Percentiles rank a stretch among this genome's conserved stretches.
Conservation (phyloP, 2,797 vertebrate species). For the Geotrypetes seraphini region DNA sequence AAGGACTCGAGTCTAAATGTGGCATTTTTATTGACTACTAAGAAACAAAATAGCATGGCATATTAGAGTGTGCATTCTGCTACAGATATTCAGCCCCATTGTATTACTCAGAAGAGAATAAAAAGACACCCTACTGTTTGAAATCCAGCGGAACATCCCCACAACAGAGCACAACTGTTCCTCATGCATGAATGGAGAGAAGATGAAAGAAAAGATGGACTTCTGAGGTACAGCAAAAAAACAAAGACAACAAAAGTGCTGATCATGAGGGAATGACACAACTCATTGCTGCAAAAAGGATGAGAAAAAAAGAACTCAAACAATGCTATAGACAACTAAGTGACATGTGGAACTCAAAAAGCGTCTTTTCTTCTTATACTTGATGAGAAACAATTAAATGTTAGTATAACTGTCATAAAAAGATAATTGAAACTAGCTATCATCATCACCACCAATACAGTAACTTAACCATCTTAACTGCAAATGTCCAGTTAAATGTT, state of each 20-base stretch:
- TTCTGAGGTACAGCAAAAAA: slow-evolving; percentile 97
- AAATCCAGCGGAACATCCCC: slow-evolving; percentile 99
- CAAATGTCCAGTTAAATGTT: slow-evolving; percentile 39
- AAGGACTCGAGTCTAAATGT: slow-evolving; percentile 69
- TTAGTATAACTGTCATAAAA: slow-evolving; percentile 75
- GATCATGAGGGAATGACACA: slow-evolving; percentile 97
- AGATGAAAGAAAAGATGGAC: slow-evolving; percentile 98
- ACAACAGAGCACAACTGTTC: slow-evolving; percentile 99
- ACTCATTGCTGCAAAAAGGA: slow-evolving; percentile 82
- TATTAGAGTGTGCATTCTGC: slow-evolving; percentile 91
- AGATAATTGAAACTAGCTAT: slow-evolving; percentile 54
- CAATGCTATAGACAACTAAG: slow-evolving; percentile 86
- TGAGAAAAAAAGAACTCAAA: slow-evolving; percentile 72
- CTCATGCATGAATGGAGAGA: slow-evolving; percentile 97
- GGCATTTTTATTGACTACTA: slow-evolving; percentile 99
- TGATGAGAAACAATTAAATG: slow-evolving; percentile 73
- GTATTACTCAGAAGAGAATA: slow-evolving; percentile 90
- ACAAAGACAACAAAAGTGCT: slow-evolving; percentile 99
- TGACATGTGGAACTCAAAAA: slow-evolving; percentile 95
- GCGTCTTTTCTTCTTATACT: slow-evolving; percentile 79
- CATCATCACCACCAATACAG: slow-evolving; percentile 24
- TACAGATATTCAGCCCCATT: slow-evolving; percentile 97
- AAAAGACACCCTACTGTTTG: slow-evolving; percentile 98
- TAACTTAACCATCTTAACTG: slow-evolving; percentile 42
- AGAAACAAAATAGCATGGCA: slow-evolving; percentile 97